Conservation (phyloP, 2,113 vertebrate species). For the Pomatorhinus ruficollis region DNA sequence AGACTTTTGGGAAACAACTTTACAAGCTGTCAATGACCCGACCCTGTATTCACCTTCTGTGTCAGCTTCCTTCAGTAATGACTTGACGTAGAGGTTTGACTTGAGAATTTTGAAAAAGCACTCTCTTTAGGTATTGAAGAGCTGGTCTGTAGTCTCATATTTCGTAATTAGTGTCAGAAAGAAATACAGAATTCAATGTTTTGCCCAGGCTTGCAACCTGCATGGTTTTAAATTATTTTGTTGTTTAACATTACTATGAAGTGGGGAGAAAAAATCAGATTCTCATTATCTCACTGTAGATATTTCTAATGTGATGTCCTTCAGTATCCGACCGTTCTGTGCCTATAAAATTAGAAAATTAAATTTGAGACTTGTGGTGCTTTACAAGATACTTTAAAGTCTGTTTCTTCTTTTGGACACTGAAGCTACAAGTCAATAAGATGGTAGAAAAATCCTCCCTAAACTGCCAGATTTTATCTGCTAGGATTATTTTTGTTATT, state of each 20-base stretch:
- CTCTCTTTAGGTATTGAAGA: background rate
- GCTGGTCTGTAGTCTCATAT: background rate
- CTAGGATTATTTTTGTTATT: background rate
- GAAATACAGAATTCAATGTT: background rate
- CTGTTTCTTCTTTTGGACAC: background rate
- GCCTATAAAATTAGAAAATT: background rate
- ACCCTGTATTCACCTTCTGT: background rate
- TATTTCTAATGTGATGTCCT: background rate
- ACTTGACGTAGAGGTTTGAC: background rate
- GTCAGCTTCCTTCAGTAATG: background rate
- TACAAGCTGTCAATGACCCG: background rate
- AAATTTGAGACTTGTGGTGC: background rate
- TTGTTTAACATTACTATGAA: background rate
- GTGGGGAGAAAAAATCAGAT: background rate
- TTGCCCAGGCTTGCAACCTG: background rate
- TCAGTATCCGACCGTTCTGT: background rate
- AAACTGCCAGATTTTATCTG: background rate
- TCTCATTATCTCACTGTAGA: background rate
- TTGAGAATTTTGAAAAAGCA: background rate
- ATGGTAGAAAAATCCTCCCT: background rate
- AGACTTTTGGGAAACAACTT: background rate
- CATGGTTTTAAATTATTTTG: background rate
- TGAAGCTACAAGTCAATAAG: background rate
- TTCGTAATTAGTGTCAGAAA: background rate
- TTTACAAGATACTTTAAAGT: background rate